Percentiles rank a stretch among this genome's conserved stretches.
Evolutionary conservation across 2,113 vertebrate species (phyloP).

Genomic region (Girardinichthys multiradiatus): DNA sequence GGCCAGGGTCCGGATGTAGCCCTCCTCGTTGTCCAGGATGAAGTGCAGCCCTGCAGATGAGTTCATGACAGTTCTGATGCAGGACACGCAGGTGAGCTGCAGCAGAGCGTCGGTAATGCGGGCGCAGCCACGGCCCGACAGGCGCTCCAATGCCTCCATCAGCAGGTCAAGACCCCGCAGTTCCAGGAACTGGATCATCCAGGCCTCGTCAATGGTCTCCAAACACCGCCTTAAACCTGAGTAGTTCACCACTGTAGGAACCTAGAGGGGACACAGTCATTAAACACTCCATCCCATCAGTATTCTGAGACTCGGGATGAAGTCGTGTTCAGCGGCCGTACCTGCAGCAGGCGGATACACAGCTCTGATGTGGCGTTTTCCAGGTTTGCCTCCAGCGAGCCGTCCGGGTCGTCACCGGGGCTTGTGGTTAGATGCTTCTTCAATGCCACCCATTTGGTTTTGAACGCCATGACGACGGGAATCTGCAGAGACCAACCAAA

Average conservation of each 20-base stretch:
- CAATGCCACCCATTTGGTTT: conserved; percentile 84
- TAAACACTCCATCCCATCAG: not conserved
- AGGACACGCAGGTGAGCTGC: conserved; percentile 91
- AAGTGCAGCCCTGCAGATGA: conserved; percentile 87
- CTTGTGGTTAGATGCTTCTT: conserved; percentile 79
- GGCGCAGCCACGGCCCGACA: conserved; percentile 87
- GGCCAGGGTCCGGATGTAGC: conserved; percentile 89
- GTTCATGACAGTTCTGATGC: conserved; percentile 90
- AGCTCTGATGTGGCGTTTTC: conserved; percentile 89
- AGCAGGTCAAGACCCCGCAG: conserved; percentile 90
- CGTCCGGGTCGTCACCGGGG: conserved; percentile 73
- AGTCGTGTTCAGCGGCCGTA: no score
- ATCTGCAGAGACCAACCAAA: conserved; percentile 2
- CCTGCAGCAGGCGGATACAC: conserved; percentile 88
- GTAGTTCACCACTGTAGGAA: conserved; percentile 92
- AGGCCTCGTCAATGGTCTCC: conserved; percentile 83
- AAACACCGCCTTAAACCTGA: conserved; percentile 87
- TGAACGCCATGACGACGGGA: conserved; percentile 60
- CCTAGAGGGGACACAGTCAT: conserved; percentile 60
- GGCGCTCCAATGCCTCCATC: conserved; percentile 88
- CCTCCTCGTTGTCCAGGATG: conserved; percentile 88
- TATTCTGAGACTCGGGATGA: no score
- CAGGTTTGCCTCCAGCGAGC: conserved; percentile 85
- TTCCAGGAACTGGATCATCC: conserved; percentile 96
- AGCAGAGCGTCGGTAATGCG: conserved; percentile 88